These are phyloP conservation scores for Phyllotis vaccarum DNA, from an alignment of 2,797 vertebrate species.

Conservation along the genomic window DNA sequence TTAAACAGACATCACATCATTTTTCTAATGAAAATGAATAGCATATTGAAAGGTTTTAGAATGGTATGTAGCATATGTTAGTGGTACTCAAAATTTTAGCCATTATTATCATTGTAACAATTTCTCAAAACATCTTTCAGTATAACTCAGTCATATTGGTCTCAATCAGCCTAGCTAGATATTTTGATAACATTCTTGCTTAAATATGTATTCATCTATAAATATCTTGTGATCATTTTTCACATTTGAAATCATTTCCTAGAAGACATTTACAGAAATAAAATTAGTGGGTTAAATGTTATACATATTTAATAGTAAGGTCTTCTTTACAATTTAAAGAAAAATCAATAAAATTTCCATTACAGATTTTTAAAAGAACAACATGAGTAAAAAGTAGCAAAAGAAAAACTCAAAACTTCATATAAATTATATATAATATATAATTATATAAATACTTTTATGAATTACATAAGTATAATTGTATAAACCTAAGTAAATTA, in stretches of 20 bases:
- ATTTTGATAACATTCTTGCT: background rate
- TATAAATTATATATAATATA: no score
- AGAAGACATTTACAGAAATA: constrained; percentile 40
- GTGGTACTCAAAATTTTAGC: constrained; percentile 16
- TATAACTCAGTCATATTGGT: background rate
- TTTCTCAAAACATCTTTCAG: constrained; percentile 33
- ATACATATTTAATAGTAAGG: constrained; percentile 32
- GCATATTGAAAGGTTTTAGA: constrained; percentile 54
- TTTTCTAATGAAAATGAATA: constrained; percentile 12
- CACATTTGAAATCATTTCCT: constrained; percentile 48
- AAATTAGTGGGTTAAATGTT: constrained; percentile 46
- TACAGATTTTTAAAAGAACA: constrained; percentile 17
- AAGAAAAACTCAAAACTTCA: no score
- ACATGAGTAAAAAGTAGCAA: background rate
- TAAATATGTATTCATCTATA: constrained; percentile 38
- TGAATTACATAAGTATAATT: no score
- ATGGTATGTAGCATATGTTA: background rate
- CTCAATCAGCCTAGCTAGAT: constrained; percentile 13
- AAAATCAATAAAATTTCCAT: constrained; percentile 4
- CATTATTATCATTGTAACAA: background rate
- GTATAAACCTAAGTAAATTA: no score
- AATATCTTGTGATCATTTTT: constrained; percentile 39
- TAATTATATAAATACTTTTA: no score
- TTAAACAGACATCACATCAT: constrained; percentile 34
- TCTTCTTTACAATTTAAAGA: background rate